These are phyloP conservation scores for Corydoras maculifer DNA, from an alignment of 2,113 vertebrate species.

Conservation along the genomic window DNA sequence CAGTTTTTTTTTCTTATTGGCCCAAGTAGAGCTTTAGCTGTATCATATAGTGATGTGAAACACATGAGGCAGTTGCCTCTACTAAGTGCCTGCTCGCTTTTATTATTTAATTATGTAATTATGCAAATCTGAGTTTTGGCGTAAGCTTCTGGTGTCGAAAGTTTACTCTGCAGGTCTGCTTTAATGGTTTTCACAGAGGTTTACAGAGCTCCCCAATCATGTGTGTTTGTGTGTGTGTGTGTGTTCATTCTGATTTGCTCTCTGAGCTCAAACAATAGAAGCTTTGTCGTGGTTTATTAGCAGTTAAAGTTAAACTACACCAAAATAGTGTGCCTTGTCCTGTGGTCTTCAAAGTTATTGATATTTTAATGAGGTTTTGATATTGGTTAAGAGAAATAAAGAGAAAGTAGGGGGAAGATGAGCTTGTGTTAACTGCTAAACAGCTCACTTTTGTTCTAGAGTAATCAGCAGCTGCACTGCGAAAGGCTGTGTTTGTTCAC, in stretches of 20 bases:
- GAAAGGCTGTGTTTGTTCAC: conserved; percentile 30
- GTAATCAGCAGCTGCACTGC: conserved; percentile 23
- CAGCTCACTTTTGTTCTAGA: conserved; percentile 21
- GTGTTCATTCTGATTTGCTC: conserved; percentile 9
- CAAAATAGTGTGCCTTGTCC: conserved; percentile 1
- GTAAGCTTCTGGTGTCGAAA: conserved; percentile 44
- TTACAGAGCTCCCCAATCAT: conserved; percentile 30
- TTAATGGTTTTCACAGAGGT: conserved; percentile 45
- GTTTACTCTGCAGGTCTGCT: conserved; percentile 39
- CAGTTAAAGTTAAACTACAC: background rate
- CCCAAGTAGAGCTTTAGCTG: conserved; percentile 16
- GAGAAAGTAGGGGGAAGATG: background rate
- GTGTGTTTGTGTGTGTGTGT: background rate
- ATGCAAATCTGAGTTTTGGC: conserved; percentile 45
- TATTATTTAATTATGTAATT: conserved; percentile 48
- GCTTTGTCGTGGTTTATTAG: conserved; percentile 34
- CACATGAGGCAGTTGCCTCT: conserved; percentile 32
- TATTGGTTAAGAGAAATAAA: background rate
- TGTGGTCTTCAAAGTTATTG: conserved; percentile 11
- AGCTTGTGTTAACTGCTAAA: conserved; percentile 5
- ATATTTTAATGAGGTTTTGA: conserved; percentile 1
- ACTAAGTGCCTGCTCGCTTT: conserved; percentile 38
- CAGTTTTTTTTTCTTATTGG: conserved; percentile 20
- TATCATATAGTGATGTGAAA: conserved; percentile 32
- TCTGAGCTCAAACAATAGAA: conserved; percentile 29